These are phyloP conservation scores for Protosalanx chinensis DNA, from an alignment of 2,797 vertebrate genomes.

Conservation along the genomic window DNA sequence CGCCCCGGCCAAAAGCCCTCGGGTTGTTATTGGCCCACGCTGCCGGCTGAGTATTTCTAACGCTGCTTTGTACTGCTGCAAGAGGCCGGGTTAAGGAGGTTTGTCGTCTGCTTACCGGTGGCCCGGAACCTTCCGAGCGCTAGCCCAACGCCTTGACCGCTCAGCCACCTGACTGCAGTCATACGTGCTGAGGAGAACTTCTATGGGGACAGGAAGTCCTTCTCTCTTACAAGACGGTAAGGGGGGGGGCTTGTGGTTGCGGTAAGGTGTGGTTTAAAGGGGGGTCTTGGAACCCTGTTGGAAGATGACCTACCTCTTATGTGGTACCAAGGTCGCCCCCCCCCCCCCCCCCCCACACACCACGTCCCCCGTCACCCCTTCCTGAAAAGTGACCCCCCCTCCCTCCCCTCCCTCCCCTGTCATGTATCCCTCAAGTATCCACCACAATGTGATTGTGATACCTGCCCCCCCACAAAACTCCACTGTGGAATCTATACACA, in stretches of 20 bases:
- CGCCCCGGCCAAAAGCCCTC: slow-evolving; percentile 20
- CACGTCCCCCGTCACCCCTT: no score
- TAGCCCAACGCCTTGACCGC: no score
- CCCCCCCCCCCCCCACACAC: neutral
- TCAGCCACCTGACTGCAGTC: no score
- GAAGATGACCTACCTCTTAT: slow-evolving; percentile 8
- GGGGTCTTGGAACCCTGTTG: neutral
- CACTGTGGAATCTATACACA: no score
- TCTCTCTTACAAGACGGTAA: slow-evolving; percentile 13
- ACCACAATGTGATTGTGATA: neutral
- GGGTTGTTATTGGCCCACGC: slow-evolving; percentile 45
- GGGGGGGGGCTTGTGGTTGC: neutral
- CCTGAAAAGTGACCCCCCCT: no score
- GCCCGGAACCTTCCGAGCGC: no score
- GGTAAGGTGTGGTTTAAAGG: neutral
- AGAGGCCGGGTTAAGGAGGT: no score
- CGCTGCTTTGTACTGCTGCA: slow-evolving; percentile 15
- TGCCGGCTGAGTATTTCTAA: slow-evolving; percentile 35
- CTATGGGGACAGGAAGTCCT: neutral
- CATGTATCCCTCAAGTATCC: no score
- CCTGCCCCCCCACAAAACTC: neutral
- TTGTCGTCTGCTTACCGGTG: no score
- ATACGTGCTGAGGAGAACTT: no score
- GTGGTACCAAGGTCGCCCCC: slow-evolving; percentile 5
- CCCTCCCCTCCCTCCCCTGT: neutral